Evolutionary conservation across 2,113 vertebrate genomes (phyloP).

Genomic region (Pelecanoides urinatrix): DNA sequence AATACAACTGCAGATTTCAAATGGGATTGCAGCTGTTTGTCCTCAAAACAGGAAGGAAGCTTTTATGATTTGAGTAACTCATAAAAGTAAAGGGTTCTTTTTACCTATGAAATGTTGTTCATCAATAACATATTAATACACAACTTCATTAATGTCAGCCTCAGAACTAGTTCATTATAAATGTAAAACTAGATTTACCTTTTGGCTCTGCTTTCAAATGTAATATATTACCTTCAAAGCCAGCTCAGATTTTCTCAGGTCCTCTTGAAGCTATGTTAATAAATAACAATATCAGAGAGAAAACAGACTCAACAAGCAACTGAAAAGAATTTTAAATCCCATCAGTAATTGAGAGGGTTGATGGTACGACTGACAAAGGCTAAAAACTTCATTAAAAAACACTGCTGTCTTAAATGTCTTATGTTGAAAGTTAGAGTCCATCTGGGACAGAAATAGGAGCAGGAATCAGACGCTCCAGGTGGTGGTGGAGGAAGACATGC

Average conservation of each 20-base stretch:
- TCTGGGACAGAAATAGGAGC: background rate
- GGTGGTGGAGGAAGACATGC: background rate
- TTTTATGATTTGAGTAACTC: background rate
- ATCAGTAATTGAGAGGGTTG: background rate
- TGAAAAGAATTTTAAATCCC: background rate
- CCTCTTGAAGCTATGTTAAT: background rate
- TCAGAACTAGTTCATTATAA: background rate
- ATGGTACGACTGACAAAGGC: background rate
- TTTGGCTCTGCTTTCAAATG: background rate
- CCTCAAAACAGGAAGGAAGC: background rate
- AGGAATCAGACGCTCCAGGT: background rate
- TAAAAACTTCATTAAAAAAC: background rate
- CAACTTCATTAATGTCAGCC: background rate
- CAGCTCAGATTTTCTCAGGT: background rate
- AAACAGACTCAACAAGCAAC: background rate
- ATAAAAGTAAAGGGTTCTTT: background rate
- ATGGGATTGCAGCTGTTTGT: background rate
- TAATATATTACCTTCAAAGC: background rate
- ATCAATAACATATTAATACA: background rate
- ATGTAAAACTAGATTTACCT: background rate
- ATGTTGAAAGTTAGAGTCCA: background rate
- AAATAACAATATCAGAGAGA: background rate
- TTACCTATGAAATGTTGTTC: background rate
- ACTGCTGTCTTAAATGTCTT: background rate
- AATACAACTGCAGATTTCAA: background rate